Conservation (phyloP, 2,888 invertebrate genomes). For the Mesorhabditis belari region DNA sequence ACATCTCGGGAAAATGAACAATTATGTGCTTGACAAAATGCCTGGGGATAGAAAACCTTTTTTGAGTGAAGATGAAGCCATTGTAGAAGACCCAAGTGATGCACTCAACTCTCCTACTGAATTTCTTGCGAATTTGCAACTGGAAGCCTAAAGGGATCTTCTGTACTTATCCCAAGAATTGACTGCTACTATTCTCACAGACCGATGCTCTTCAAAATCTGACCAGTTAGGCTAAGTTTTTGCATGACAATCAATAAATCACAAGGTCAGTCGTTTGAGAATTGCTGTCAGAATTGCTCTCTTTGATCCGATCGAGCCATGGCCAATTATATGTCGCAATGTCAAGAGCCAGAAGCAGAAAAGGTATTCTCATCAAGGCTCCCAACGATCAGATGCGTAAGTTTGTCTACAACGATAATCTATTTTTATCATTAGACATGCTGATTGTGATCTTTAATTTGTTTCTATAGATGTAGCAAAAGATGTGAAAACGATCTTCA, state of each 20-base stretch:
- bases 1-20: conserved; percentile 9
- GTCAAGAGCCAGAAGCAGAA: no score
- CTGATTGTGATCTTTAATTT: no score
- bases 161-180: conserved; percentile 4
- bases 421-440: no score
- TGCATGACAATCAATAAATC: conserved; percentile 8
- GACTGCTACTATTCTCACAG: conserved; percentile 19
- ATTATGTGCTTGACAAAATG: conserved; percentile 2
- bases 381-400: no score
- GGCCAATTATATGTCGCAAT: conserved; percentile 4
- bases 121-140: not conserved
- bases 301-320: conserved; percentile 57
- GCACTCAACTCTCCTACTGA: conserved; percentile 1
- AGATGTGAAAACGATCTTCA: no score
- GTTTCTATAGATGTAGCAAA: no score
- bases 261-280: conserved; percentile 73
- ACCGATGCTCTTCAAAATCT: conserved; percentile 16
- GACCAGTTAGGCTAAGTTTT: not conserved
- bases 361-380: no score
- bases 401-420: no score
- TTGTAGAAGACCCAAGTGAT: not conserved
- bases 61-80: not conserved
- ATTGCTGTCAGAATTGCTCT: conserved; percentile 91
- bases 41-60: not conserved
- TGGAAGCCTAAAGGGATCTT: not conserved